These are phyloP conservation scores for Botia kubotai DNA, from an alignment of 2,797 vertebrate species.

Conservation along the genomic window DNA sequence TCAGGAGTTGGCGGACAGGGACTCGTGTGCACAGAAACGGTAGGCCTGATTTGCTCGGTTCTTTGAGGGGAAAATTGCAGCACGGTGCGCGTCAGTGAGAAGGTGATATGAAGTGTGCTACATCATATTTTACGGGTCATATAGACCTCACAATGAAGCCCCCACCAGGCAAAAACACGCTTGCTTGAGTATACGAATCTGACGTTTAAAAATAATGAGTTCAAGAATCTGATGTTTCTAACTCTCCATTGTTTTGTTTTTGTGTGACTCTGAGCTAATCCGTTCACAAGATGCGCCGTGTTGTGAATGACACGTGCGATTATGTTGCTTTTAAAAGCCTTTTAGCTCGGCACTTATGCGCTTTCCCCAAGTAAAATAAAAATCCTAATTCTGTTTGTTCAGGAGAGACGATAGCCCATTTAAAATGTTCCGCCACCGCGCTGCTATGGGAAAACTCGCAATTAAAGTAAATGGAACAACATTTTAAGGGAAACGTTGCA, in stretches of 20 bases:
- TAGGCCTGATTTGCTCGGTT: slow-evolving; percentile 51
- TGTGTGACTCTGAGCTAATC: slow-evolving; percentile 13
- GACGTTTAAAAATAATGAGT: neutral
- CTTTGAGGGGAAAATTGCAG: slow-evolving; percentile 40
- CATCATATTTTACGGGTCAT: slow-evolving; percentile 45
- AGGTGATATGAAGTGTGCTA: slow-evolving; percentile 39
- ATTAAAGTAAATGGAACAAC: slow-evolving; percentile 47
- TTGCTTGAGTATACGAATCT: slow-evolving; percentile 25
- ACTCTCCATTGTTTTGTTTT: slow-evolving; percentile 35
- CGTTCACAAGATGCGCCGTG: neutral
- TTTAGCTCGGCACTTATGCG: slow-evolving; percentile 15
- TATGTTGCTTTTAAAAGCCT: slow-evolving; percentile 36
- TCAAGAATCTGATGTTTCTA: neutral
- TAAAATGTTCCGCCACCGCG: slow-evolving; percentile 2
- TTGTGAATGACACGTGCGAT: slow-evolving; percentile 17
- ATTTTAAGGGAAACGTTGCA: slow-evolving; percentile 9
- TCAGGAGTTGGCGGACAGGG: neutral
- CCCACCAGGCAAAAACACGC: slow-evolving; percentile 19
- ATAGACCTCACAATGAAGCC: slow-evolving; percentile 20
- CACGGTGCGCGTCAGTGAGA: slow-evolving; percentile 14
- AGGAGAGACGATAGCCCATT: slow-evolving; percentile 25
- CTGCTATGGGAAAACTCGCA: slow-evolving; percentile 12
- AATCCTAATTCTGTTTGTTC: slow-evolving; percentile 28
- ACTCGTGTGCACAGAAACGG: slow-evolving; percentile 20
- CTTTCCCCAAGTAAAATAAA: slow-evolving; percentile 14